Percentiles rank a stretch among this genome's conserved stretches.
Conservation (phyloP, 2,888 invertebrate genomes). For the Allophyes oxyacanthae region DNA sequence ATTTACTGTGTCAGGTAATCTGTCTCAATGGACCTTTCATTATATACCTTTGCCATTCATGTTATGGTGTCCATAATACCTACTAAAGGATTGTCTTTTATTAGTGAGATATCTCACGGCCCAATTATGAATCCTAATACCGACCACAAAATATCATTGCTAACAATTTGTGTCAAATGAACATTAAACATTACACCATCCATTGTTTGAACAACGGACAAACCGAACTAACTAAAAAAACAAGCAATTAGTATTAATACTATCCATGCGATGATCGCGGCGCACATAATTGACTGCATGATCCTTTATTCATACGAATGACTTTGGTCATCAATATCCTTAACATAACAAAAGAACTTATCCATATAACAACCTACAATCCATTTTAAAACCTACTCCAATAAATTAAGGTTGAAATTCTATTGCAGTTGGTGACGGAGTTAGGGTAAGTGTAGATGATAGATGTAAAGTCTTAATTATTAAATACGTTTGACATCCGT, state of each 20-base stretch:
- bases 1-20: no score
- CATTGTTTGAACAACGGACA: conserved; percentile 41
- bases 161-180: conserved; percentile 30
- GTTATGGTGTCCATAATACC: no score
- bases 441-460: conserved; percentile 25
- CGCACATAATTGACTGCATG: conserved; percentile 70
- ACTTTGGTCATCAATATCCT: conserved; percentile 69
- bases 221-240: conserved; percentile 41
- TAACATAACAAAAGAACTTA: conserved; percentile 29
- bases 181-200: conserved; percentile 33
- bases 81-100: no score
- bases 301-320: conserved; percentile 68
- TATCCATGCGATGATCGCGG: conserved; percentile 66
- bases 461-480: conserved; percentile 64
- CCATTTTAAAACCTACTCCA: neutral
- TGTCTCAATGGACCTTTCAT: no score
- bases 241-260: conserved; percentile 63
- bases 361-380: neutral
- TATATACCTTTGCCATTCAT: no score
- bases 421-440: rapidly evolving
- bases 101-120: no score
- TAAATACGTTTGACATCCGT: conserved; percentile 76
- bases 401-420: conserved; percentile 1
- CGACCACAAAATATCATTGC: neutral
- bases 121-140: neutral